A percentile compares a stretch with the other conserved stretches of the same genome.
These are phyloP conservation scores for Sebastolobus alascanus DNA, from an alignment of 2,797 vertebrate species.

Conservation along the genomic window DNA sequence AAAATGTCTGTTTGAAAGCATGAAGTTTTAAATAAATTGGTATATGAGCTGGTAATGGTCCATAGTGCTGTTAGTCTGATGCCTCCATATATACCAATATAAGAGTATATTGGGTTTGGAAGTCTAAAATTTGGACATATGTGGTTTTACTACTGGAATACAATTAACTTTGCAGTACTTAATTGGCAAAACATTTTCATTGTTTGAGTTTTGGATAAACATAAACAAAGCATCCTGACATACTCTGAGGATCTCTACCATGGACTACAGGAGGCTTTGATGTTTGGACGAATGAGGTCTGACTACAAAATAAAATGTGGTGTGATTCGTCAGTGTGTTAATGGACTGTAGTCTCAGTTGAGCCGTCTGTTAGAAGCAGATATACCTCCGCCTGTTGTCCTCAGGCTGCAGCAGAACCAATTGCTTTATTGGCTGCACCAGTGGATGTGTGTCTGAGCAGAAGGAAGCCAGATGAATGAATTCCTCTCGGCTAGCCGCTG, in stretches of 20 bases:
- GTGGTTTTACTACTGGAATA: background rate
- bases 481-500: constrained; percentile 33
- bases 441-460: constrained; percentile 51
- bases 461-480: constrained; percentile 60
- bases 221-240: background rate
- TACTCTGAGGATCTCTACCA: background rate
- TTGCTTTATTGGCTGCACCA: constrained; percentile 67
- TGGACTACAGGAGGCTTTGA: background rate
- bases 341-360: constrained; percentile 35
- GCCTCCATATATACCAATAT: background rate
- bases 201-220: background rate
- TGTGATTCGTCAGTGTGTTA: constrained; percentile 24
- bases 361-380: constrained; percentile 67
- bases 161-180: background rate
- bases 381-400: constrained; percentile 65
- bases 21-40: background rate
- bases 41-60: background rate
- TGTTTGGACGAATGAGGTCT: constrained; percentile 18
- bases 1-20: too few species aligned
- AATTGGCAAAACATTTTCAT: background rate
- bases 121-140: background rate
- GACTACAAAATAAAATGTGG: constrained; percentile 18
- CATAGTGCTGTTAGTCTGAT: background rate
- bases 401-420: constrained; percentile 73
- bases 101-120: background rate